Conservation (phyloP, 92 coral and sea anemone genomes). For the Chrysogorgia sp. region DNA sequence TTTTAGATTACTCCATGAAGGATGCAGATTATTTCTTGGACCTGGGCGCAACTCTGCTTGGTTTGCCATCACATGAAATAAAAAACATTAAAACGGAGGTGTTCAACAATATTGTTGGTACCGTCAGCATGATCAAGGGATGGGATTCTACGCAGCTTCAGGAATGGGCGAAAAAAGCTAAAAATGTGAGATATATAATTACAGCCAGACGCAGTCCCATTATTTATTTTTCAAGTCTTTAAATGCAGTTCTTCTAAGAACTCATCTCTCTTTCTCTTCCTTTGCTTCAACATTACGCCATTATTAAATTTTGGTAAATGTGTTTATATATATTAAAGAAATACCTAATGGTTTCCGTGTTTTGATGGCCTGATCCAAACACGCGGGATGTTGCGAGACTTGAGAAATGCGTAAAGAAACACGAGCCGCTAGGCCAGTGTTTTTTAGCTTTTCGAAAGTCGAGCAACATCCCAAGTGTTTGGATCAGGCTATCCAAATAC, state of each 20-base stretch:
- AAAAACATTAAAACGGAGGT: constrained; percentile 51
- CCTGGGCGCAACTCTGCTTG: constrained; percentile 62
- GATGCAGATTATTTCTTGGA: constrained; percentile 62
- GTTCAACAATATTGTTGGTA: constrained; percentile 66
- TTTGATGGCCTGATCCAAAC: no score
- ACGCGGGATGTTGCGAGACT: no score
- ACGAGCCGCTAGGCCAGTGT: no score
- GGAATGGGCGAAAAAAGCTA: constrained; percentile 75
- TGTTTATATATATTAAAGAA: no score
- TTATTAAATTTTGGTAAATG: no score
- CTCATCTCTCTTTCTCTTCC: background rate
- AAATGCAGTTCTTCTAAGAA: background rate
- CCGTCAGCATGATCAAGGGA: constrained; percentile 57
- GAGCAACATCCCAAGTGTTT: no score
- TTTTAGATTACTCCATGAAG: constrained; percentile 56
- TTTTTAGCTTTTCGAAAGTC: no score
- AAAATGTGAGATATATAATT: constrained; percentile 13
- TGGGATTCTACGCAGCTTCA: constrained; percentile 63
- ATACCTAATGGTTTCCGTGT: no score
- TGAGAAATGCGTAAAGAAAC: no score
- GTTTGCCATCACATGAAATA: constrained; percentile 58
- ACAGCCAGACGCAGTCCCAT: background rate
- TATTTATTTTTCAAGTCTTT: background rate
- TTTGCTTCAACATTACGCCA: no score
- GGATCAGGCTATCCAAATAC: no score